phyloP scores from a whole-genome alignment of 2,113 vertebrate genomes.

The Ictalurus punctatus region DNA sequence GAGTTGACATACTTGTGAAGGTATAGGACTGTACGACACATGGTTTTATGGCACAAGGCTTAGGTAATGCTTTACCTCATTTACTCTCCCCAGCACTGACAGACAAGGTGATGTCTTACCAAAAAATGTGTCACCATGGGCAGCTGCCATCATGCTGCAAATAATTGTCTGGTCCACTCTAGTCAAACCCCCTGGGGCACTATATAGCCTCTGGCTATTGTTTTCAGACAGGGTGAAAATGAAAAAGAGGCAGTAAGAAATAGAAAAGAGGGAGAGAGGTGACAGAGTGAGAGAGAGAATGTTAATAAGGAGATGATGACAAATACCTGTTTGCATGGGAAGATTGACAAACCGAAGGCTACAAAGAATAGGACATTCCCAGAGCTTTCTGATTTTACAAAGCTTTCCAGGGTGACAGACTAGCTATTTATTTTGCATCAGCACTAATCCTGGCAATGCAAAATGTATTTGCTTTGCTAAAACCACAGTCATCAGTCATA shows the following conservation, averaged over 20 bases:
- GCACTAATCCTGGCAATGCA: not conserved
- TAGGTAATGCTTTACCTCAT: constrained; percentile 54
- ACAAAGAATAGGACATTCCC: constrained; percentile 26
- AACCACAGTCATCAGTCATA: not conserved
- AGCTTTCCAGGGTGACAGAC: constrained; percentile 4
- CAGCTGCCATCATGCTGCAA: constrained; percentile 59
- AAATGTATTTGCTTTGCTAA: not conserved
- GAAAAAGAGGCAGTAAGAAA: constrained; percentile 43
- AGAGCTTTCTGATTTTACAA: not conserved
- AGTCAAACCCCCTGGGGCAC: constrained; percentile 50
- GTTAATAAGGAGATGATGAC: constrained; percentile 48
- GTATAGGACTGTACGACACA: not conserved
- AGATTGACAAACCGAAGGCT: constrained; percentile 23
- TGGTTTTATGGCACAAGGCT: constrained; percentile 48
- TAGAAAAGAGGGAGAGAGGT: constrained; percentile 32
- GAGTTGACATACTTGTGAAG: not conserved
- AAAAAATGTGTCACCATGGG: constrained; percentile 61
- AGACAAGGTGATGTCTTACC: constrained; percentile 58
- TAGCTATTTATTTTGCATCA: constrained; percentile 8
- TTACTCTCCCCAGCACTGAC: constrained; percentile 48
- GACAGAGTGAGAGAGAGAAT: constrained; percentile 39
- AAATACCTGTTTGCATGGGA: constrained; percentile 44
- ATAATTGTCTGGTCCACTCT: constrained; percentile 61
- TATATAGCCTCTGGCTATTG: constrained; percentile 52
- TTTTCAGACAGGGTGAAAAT: constrained; percentile 50